phyloP scores from a whole-genome alignment of 2,888 invertebrate genomes.

The Campoletis raptor region DNA sequence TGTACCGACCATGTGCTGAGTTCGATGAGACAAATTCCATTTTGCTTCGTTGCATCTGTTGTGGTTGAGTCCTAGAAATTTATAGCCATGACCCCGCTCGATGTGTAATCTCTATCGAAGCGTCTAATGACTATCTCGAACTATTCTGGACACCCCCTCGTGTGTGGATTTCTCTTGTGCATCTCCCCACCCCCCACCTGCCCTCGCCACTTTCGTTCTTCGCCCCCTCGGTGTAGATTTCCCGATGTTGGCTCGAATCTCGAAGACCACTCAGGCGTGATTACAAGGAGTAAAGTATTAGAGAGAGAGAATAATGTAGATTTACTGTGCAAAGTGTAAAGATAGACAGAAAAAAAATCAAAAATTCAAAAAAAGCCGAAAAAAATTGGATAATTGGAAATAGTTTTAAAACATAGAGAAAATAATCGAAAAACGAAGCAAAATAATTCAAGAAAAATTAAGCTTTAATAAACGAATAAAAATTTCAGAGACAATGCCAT shows the following conservation, averaged over 20 bases:
- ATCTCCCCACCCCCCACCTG: neutral
- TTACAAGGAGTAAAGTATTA: conserved; percentile 57
- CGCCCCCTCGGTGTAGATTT: conserved; percentile 6
- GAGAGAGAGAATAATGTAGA: conserved; percentile 3
- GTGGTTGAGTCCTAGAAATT: conserved; percentile 52
- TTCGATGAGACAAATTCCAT: conserved; percentile 14
- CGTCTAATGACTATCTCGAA: conserved; percentile 64
- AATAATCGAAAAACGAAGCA: neutral
- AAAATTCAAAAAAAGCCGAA: neutral
- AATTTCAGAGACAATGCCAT: neutral
- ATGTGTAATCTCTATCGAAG: conserved; percentile 63
- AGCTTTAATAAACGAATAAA: neutral
- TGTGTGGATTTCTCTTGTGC: conserved; percentile 19
- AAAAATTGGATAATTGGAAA: conserved; percentile 40
- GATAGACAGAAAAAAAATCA: neutral
- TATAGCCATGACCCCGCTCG: conserved; percentile 60
- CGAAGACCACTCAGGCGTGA: conserved; percentile 67
- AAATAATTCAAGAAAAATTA: neutral
- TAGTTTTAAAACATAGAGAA: conserved; percentile 9
- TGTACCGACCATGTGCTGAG: neutral
- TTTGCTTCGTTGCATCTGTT: conserved; percentile 17
- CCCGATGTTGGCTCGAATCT: conserved; percentile 49
- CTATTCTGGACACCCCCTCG: conserved; percentile 30
- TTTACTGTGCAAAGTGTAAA: neutral
- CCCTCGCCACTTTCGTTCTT: neutral